Evolutionary conservation across 2,113 vertebrate genomes (phyloP).

Genomic region (Peucedramus taeniatus): DNA sequence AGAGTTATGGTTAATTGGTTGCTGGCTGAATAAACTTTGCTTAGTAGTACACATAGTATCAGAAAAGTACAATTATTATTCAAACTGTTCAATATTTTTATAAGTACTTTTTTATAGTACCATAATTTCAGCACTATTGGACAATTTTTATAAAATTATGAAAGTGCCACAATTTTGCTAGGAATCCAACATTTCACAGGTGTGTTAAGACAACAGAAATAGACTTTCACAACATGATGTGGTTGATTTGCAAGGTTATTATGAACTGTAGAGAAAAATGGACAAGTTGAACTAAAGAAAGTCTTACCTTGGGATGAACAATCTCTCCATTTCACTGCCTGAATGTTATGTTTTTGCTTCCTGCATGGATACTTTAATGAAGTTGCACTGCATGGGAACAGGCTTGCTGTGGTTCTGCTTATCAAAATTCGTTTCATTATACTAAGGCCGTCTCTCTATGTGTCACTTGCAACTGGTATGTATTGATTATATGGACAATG

Average conservation of each 20-base stretch:
- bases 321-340: background rate
- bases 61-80: background rate
- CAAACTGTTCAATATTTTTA: background rate
- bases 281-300: background rate
- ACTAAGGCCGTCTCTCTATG: background rate
- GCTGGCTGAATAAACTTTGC: background rate
- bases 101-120: background rate
- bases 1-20: background rate
- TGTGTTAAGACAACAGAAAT: background rate
- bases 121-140: background rate
- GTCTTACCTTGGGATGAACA: background rate
- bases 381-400: background rate
- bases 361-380: background rate
- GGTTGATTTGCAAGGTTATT: background rate
- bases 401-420: background rate
- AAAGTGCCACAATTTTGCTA: background rate
- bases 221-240: background rate
- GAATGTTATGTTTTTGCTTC: background rate
- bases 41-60: background rate
- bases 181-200: background rate
- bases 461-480: background rate
- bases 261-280: background rate
- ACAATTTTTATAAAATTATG: background rate
- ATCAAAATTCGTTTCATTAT: background rate
- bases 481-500: conserved; percentile 8